These are phyloP conservation scores for Enteromius afrohamiltoni DNA, from an alignment of 2,797 vertebrate species.

Conservation along the genomic window DNA sequence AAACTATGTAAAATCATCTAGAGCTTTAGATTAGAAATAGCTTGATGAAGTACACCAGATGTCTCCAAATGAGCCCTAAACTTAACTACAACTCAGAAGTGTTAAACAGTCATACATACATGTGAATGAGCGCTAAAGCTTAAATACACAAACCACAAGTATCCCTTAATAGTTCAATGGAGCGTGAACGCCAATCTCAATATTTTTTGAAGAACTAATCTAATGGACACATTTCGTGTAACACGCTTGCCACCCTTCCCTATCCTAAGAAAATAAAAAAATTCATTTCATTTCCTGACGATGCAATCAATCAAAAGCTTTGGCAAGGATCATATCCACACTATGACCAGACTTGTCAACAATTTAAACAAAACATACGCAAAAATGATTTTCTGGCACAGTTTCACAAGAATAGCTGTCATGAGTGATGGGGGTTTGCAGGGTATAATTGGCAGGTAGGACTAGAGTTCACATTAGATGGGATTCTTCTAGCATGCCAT, in stretches of 20 bases:
- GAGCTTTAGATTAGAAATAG: neutral
- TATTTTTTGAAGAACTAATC: constrained; percentile 32
- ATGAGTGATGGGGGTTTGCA: constrained; percentile 47
- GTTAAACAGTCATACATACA: constrained; percentile 11
- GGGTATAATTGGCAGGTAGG: constrained; percentile 56
- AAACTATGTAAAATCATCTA: neutral
- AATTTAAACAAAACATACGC: constrained; percentile 37
- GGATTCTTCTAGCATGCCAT: constrained; percentile 60
- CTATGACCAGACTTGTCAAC: constrained; percentile 61
- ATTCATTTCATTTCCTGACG: constrained; percentile 61
- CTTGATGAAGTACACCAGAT: constrained; percentile 18
- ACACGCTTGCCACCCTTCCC: constrained; percentile 57
- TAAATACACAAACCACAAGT: constrained; percentile 28
- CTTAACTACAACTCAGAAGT: constrained; percentile 11
- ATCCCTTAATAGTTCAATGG: constrained; percentile 23
- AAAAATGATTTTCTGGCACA: constrained; percentile 56
- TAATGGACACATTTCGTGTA: constrained; percentile 44
- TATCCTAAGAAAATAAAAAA: constrained; percentile 51
- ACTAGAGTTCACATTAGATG: constrained; percentile 59
- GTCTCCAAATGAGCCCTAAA: constrained; percentile 1
- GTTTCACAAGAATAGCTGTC: constrained; percentile 61
- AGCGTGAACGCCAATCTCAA: constrained; percentile 16
- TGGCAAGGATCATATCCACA: constrained; percentile 55
- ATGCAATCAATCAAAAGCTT: constrained; percentile 64
- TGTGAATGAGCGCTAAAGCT: constrained; percentile 13